Conservation (phyloP, 2,888 invertebrate genomes). For the Nezara viridula region DNA sequence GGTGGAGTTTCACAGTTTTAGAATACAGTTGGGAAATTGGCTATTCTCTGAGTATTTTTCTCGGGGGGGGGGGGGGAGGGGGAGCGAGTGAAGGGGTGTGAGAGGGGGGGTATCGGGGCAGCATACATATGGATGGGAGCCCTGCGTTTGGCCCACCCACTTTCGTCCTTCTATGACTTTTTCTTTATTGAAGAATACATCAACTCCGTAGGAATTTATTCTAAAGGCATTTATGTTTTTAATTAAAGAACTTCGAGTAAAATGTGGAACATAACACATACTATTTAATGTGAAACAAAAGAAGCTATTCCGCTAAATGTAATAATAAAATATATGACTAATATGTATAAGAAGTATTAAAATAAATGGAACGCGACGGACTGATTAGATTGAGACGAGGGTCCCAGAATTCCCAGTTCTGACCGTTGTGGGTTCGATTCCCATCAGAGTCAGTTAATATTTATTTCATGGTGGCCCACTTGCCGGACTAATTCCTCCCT, state of each 20-base stretch:
- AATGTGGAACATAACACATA: neutral
- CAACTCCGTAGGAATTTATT: neutral
- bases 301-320: no score
- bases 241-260: neutral
- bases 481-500: no score
- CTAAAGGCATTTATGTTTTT: neutral
- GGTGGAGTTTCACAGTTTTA: neutral
- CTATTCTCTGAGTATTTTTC: neutral
- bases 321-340: no score
- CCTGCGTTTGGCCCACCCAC: neutral
- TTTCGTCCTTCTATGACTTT: neutral
- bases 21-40: neutral
- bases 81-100: no score
- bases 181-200: slow-evolving; percentile 17
- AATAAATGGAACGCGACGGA: no score
- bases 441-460: no score
- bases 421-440: no score
- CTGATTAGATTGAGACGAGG: no score
- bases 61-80: neutral
- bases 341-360: no score
- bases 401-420: no score
- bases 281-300: no score
- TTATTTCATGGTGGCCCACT: no score
- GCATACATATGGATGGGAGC: neutral
- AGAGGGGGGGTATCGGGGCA: neutral